Evolutionary conservation across 2,888 invertebrate genomes (phyloP).

Genomic region (Mamestra brassicae): DNA sequence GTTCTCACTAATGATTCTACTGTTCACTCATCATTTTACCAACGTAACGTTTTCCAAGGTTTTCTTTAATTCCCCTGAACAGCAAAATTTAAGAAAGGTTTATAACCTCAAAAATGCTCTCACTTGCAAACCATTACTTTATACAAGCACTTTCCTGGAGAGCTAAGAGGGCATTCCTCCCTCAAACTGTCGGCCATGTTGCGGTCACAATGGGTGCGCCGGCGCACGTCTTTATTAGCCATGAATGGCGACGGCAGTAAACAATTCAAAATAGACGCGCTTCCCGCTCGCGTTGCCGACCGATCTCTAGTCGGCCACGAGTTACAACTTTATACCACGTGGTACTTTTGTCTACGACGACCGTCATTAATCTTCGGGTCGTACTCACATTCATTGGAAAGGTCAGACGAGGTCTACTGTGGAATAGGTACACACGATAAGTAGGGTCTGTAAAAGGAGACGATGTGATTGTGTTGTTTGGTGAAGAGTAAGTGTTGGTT

Average conservation of each 20-base stretch:
- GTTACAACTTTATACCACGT: slow-evolving; percentile 60
- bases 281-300: slow-evolving; percentile 66
- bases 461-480: background rate
- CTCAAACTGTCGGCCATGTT: slow-evolving; percentile 72
- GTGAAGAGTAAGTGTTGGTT: background rate
- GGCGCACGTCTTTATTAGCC: slow-evolving; percentile 80
- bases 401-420: slow-evolving; percentile 49
- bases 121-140: slow-evolving; percentile 42
- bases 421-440: slow-evolving; percentile 29
- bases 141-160: slow-evolving; percentile 58
- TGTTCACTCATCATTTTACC: slow-evolving; percentile 15
- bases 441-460: slow-evolving; percentile 22
- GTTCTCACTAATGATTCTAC: slow-evolving; percentile 22
- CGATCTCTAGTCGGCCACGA: slow-evolving; percentile 54
- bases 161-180: slow-evolving; percentile 78
- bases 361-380: slow-evolving; percentile 53
- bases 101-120: slow-evolving; percentile 17
- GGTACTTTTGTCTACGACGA: slow-evolving; percentile 50
- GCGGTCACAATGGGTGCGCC: slow-evolving; percentile 77
- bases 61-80: background rate
- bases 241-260: slow-evolving; percentile 82
- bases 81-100: background rate
- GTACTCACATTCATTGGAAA: slow-evolving; percentile 50
- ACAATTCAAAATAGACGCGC: slow-evolving; percentile 84
- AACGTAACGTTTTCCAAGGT: slow-evolving; percentile 4